Conservation (phyloP, 2,888 invertebrate genomes). For the Mimas tiliae region DNA sequence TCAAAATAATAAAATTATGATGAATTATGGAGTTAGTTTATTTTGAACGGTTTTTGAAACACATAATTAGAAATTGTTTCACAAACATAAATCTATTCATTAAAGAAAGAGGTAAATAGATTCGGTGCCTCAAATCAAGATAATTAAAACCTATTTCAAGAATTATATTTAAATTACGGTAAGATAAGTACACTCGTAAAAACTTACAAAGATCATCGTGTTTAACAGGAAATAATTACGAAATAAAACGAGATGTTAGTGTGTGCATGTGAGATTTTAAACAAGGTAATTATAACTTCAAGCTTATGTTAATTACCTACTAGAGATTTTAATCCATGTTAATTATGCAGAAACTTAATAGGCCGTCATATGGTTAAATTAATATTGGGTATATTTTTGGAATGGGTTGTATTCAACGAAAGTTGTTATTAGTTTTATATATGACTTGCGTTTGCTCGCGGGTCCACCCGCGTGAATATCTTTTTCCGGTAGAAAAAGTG, state of each 20-base stretch:
- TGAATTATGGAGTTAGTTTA: too few relatives aligned
- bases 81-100: too few relatives aligned
- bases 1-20: too few relatives aligned
- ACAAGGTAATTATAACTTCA: constrained; percentile 16
- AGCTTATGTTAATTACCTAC: constrained; percentile 8
- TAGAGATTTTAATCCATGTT: constrained; percentile 14
- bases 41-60: too few relatives aligned
- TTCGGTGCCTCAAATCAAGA: not conserved
- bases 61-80: too few relatives aligned
- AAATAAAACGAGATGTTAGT: constrained; percentile 4
- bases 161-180: constrained; percentile 3
- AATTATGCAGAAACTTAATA: constrained; percentile 22
- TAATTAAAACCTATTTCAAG: not conserved
- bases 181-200: constrained; percentile 3
- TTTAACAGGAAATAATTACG: constrained; percentile 10
- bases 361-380: not conserved
- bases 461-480: too few relatives aligned
- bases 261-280: constrained; percentile 2
- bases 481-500: too few relatives aligned
- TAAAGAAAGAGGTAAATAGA: not conserved
- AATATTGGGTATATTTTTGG: constrained; percentile 5
- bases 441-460: not conserved
- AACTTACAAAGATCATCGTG: not conserved
- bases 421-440: not conserved
- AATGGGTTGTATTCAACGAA: not conserved